These are phyloP conservation scores for Nothobranchius furzeri DNA, from an alignment of 2,113 vertebrate genomes.

Conservation along the genomic window DNA sequence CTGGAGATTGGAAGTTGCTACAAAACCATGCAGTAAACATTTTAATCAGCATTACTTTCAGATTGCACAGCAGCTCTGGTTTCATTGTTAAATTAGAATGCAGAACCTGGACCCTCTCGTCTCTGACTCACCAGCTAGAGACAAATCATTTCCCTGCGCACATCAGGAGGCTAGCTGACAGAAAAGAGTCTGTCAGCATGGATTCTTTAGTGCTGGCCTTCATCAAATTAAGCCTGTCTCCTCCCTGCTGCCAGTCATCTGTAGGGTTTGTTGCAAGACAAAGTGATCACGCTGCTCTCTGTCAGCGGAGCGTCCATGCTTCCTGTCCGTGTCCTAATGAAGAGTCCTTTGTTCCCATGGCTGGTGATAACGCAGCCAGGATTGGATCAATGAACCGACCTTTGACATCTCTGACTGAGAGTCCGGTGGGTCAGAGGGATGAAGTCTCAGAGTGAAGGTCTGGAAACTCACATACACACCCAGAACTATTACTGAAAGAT, in stretches of 20 bases:
- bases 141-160: neutral
- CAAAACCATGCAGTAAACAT: no score
- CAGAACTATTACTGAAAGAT: no score
- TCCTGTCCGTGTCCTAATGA: constrained; percentile 11
- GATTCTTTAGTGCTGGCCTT: constrained; percentile 16
- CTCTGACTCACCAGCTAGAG: neutral
- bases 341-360: constrained; percentile 16
- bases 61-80: neutral
- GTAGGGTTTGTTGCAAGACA: constrained; percentile 6
- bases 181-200: neutral
- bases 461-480: no score
- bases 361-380: neutral
- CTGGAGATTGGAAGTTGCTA: no score
- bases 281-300: constrained; percentile 18
- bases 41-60: neutral
- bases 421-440: neutral
- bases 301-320: constrained; percentile 2
- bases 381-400: neutral
- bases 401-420: neutral
- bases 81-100: neutral
- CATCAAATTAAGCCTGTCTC: constrained; percentile 8
- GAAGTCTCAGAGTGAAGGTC: neutral
- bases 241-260: constrained; percentile 15
- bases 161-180: neutral
- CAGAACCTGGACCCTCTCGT: neutral